phyloP scores from a whole-genome alignment of 2,113 vertebrate genomes.

The Micronycteris hirsuta region DNA sequence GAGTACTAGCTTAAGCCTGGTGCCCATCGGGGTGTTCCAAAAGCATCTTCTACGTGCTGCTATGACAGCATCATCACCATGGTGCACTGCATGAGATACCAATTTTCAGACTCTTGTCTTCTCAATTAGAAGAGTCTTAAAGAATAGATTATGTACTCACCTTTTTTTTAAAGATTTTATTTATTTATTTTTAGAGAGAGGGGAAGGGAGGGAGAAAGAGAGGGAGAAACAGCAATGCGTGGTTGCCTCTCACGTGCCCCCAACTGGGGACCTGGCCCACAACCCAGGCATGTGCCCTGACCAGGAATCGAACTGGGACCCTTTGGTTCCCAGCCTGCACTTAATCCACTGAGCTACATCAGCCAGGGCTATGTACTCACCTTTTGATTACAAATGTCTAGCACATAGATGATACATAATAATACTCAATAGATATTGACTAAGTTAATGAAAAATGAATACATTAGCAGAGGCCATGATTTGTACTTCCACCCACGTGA shows the following conservation, averaged over 20 bases:
- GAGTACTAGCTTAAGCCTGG: not conserved
- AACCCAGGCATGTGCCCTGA: no score
- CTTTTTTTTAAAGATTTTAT: no score
- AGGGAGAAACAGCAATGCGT: no score
- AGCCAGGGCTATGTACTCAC: not conserved
- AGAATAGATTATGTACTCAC: not conserved
- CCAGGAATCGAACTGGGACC: no score
- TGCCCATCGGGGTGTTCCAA: not conserved
- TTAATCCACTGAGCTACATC: no score
- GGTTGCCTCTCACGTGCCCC: no score
- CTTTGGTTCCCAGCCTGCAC: no score
- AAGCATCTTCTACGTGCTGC: not conserved
- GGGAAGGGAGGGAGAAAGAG: no score
- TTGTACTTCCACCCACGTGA: not conserved
- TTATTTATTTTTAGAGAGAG: no score
- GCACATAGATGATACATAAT: not conserved
- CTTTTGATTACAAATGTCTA: not conserved
- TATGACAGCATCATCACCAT: not conserved
- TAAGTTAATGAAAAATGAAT: not conserved
- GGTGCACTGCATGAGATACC: not conserved
- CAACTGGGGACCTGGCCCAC: no score
- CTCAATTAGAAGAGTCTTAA: not conserved
- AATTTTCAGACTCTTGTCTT: not conserved
- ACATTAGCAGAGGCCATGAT: not conserved
- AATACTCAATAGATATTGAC: not conserved